Conservation (phyloP, 2,113 vertebrate genomes). For the Colistium nudipinnis region DNA sequence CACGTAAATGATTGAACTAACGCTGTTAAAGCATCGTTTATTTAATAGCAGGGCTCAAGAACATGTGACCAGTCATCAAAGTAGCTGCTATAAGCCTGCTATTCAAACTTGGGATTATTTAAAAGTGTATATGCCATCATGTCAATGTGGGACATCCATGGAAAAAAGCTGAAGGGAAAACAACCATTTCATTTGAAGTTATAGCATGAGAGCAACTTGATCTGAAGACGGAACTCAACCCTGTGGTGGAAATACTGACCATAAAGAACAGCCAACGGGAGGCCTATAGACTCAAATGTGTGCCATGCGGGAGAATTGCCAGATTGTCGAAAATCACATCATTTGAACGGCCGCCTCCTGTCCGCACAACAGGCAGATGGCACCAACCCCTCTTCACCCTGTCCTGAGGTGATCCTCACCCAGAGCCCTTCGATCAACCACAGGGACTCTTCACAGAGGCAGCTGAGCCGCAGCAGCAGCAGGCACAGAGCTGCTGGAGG, state of each 20-base stretch:
- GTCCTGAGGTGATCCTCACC: slow-evolving; percentile 38
- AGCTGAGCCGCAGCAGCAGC: slow-evolving; percentile 32
- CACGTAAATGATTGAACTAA: no score
- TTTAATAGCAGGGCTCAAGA: no score
- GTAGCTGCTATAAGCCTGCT: no score
- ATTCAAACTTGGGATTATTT: no score
- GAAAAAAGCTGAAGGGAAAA: neutral
- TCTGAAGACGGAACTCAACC: neutral
- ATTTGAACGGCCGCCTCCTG: slow-evolving; percentile 2
- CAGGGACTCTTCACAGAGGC: slow-evolving; percentile 26
- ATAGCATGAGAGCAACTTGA: neutral
- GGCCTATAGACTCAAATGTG: neutral
- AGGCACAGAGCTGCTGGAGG: slow-evolving; percentile 38
- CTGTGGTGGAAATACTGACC: neutral
- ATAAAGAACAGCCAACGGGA: slow-evolving; percentile 7
- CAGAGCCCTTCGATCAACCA: slow-evolving; percentile 35
- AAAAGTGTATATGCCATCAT: no score
- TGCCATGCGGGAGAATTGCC: neutral
- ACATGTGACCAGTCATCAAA: no score
- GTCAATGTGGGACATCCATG: neutral
- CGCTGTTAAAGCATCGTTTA: no score
- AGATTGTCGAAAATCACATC: neutral
- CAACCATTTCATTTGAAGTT: no score
- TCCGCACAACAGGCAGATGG: slow-evolving; percentile 9
- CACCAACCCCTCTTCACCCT: neutral